Evolutionary conservation across 1,140 invertebrate species (phyloP), one percentile per base, ranked within the genome.

Genomic region (Bombus superbus): DNA sequence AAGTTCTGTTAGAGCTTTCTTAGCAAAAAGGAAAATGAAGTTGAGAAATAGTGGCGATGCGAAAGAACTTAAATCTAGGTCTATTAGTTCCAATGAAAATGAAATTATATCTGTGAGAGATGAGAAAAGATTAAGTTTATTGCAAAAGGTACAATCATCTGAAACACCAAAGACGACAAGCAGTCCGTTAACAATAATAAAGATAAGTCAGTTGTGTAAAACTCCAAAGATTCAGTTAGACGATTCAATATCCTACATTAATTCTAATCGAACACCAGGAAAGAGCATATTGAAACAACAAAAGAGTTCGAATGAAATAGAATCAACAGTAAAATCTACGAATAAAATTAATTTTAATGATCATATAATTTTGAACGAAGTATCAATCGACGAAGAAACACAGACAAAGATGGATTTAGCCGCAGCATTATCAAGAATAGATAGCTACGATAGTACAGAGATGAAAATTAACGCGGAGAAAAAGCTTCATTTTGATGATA

Each of bases 221-320:
- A 93, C 93, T 2, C 93, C 94, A 1, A 89, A 91, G 44, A 76
- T 95, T 22, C 81, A 92, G n/a, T 59, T 94, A n/a, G 93, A 95
- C 44, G 74, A 86, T 32, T 92, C 92, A 1, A 92, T 94, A 62
- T 81, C 86, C 0, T 95, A 94, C 57, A 78, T 94, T 8, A 95
- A 95, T 79, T 95, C 93, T 0, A 88, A 88, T 57, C 94, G 94
- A 64, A 95, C 92, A 18, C 94, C 94, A 3, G 91, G 88, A 0
- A 94, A 91, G 64, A 87, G 94, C 47, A 95, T 95, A 86, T 75
- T 95, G n/a, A 95, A 95, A 62, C 89, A 85, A 74, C 53, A 57
- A 57, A 92, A 89, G 32, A 84, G 90, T 57, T 87, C 81, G 1
- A 66, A 11, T 42, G 78, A 81, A 6, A 53, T 74, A 25, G 79